A percentile compares a stretch with the other conserved stretches of the same genome.
Evolutionary conservation across 2,797 vertebrate genomes (phyloP).

Genomic region (Myotis vivesi): DNA sequence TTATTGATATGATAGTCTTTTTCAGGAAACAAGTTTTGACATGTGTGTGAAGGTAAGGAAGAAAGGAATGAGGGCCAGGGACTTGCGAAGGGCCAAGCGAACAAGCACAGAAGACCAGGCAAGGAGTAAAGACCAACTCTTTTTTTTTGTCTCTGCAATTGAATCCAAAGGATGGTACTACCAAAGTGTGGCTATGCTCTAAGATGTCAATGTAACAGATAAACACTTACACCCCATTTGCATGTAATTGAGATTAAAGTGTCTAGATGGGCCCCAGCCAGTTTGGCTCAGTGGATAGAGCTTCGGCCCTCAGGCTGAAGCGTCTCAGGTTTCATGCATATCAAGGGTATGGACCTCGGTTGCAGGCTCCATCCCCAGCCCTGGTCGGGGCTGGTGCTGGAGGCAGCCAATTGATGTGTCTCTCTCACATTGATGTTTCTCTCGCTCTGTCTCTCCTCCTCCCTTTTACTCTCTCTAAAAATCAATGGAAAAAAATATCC

Average conservation of each 20-base stretch:
- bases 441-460: no score
- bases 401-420: no score
- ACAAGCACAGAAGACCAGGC: not conserved
- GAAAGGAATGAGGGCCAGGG: not conserved
- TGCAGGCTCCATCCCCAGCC: no score
- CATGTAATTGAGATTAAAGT: not conserved
- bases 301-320: no score
- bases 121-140: not conserved
- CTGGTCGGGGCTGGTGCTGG: no score
- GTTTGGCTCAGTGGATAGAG: no score
- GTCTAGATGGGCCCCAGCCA: not conserved
- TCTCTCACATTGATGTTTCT: no score
- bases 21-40: conserved; percentile 3
- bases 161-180: not conserved
- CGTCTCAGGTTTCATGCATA: no score
- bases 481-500: no score
- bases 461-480: no score
- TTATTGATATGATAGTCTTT: not conserved
- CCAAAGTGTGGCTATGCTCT: not conserved
- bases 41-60: not conserved
- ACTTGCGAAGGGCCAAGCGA: not conserved
- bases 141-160: not conserved
- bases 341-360: no score
- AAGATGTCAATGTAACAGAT: not conserved
- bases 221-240: not conserved